Conservation (phyloP, 2,113 vertebrate genomes). For the Thamnaconus septentrionalis region DNA sequence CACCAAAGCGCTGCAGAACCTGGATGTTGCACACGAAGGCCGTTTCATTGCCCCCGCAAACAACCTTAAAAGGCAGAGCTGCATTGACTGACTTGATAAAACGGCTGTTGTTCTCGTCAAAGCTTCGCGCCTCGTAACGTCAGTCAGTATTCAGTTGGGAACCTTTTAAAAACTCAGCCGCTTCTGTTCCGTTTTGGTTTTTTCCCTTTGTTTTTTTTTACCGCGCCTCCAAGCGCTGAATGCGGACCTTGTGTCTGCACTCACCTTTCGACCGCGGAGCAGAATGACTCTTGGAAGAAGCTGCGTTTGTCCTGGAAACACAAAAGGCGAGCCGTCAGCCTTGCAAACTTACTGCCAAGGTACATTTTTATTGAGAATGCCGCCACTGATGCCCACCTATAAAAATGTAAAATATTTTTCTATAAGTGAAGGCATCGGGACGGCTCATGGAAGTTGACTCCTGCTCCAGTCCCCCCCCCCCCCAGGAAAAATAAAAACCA, state of each 20-base stretch:
- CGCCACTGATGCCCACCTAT: background rate
- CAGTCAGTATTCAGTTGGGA: too few species aligned
- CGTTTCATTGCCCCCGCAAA: too few species aligned
- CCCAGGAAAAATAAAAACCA: slow-evolving; percentile 38
- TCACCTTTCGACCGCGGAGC: slow-evolving; percentile 86
- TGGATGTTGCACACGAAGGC: too few species aligned
- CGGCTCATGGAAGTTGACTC: slow-evolving; percentile 72
- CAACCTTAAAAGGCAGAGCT: too few species aligned
- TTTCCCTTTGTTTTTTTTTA: slow-evolving; percentile 35
- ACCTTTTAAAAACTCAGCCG: too few species aligned
- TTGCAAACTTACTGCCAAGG: slow-evolving; percentile 26
- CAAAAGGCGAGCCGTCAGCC: slow-evolving; percentile 49
- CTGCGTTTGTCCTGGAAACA: slow-evolving; percentile 76
- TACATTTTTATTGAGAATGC: slow-evolving; percentile 18
- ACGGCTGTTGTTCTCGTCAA: too few species aligned
- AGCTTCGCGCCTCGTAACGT: too few species aligned
- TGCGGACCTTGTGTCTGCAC: slow-evolving; percentile 25
- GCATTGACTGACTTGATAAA: too few species aligned
- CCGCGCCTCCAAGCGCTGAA: too few species aligned
- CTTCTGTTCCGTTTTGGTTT: background rate
- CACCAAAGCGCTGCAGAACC: too few species aligned
- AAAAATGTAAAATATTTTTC: background rate
- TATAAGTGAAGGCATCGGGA: background rate
- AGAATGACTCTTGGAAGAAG: slow-evolving; percentile 56
- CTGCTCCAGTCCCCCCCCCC: slow-evolving; percentile 57